Conservation (phyloP, 2,888 invertebrate species). For the Stenoptilia bipunctidactyla region DNA sequence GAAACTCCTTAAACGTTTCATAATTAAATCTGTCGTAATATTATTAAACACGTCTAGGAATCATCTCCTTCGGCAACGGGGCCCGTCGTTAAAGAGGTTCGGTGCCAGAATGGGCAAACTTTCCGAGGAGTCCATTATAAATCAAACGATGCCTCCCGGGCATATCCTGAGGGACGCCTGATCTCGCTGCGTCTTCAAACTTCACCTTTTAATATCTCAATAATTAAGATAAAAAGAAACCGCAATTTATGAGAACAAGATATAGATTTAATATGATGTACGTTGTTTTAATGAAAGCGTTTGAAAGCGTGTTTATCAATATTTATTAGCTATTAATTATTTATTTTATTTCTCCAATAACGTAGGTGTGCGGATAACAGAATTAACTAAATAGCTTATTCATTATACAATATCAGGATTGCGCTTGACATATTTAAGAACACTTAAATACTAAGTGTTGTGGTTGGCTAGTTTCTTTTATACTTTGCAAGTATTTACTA, state of each 20-base stretch:
- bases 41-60: slow-evolving; percentile 70
- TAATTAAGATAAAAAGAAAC: slow-evolving; percentile 71
- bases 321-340: no score
- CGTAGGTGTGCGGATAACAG: no score
- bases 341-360: no score
- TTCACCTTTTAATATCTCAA: slow-evolving; percentile 67
- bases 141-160: slow-evolving; percentile 69
- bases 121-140: slow-evolving; percentile 71
- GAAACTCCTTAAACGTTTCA: slow-evolving; percentile 59
- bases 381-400: no score
- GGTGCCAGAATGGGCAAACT: slow-evolving; percentile 64
- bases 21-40: slow-evolving; percentile 71
- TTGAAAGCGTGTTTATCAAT: no score
- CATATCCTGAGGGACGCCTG: slow-evolving; percentile 66
- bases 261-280: slow-evolving; percentile 70
- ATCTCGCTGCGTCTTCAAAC: slow-evolving; percentile 50
- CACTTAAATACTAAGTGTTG: no score
- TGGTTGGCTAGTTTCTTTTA: no score
- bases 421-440: no score
- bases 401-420: no score
- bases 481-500: no score
- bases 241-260: slow-evolving; percentile 69
- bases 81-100: slow-evolving; percentile 66
- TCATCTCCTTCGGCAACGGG: slow-evolving; percentile 67
- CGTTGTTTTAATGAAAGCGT: no score